Conservation (phyloP, 2,888 invertebrate genomes). For the Mesoligia furuncula region DNA sequence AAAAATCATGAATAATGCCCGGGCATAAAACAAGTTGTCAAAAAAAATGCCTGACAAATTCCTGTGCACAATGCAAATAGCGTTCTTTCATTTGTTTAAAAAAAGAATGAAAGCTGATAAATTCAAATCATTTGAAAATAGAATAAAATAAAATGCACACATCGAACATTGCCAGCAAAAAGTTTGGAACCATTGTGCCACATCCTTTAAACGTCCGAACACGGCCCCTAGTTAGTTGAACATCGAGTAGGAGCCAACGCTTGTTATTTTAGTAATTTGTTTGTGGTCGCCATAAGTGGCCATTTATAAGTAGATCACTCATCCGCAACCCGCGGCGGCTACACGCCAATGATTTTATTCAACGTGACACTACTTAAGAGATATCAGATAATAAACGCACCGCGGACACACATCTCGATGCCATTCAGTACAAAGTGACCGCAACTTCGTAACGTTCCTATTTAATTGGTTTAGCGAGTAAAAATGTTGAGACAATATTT, state of each 20-base stretch:
- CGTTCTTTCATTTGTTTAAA: slow-evolving; percentile 23
- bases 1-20: slow-evolving; percentile 26
- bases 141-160: slow-evolving; percentile 8
- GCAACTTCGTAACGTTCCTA: slow-evolving; percentile 69
- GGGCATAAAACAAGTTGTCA: slow-evolving; percentile 21
- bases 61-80: slow-evolving; percentile 29
- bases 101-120: slow-evolving; percentile 8
- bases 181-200: slow-evolving; percentile 53
- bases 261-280: slow-evolving; percentile 81
- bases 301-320: slow-evolving; percentile 84
- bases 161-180: slow-evolving; percentile 12
- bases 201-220: slow-evolving; percentile 64
- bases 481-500: slow-evolving; percentile 64
- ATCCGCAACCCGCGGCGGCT: slow-evolving; percentile 72
- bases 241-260: slow-evolving; percentile 64
- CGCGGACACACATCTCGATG: slow-evolving; percentile 81
- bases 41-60: slow-evolving; percentile 31
- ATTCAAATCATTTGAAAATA: slow-evolving; percentile 12
- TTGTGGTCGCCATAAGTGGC: slow-evolving; percentile 81
- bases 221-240: slow-evolving; percentile 71
- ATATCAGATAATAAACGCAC: slow-evolving; percentile 82
- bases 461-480: slow-evolving; percentile 80
- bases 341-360: slow-evolving; percentile 81
- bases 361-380: slow-evolving; percentile 85
- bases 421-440: slow-evolving; percentile 80